Percentiles rank a stretch among this genome's conserved stretches.
These are phyloP conservation scores for Syngnathus typhle DNA, from an alignment of 2,113 vertebrate species.

Conservation along the genomic window DNA sequence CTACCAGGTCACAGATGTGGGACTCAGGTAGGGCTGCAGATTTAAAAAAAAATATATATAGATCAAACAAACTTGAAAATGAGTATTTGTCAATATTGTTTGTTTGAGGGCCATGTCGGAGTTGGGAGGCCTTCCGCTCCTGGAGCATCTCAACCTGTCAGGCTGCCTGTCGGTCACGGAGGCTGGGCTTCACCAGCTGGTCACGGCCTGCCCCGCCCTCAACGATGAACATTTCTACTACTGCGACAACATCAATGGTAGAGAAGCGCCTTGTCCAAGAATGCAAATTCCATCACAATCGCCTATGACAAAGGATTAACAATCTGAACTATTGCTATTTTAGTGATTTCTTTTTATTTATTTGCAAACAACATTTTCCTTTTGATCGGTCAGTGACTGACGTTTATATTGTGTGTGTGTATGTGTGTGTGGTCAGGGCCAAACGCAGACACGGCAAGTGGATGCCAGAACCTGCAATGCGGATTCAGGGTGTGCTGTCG, in stretches of 20 bases:
- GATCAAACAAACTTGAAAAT: too few species aligned
- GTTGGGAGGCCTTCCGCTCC: constrained; percentile 84
- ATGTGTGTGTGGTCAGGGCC: constrained; percentile 81
- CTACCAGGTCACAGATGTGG: constrained; percentile 90
- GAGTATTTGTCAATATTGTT: background rate
- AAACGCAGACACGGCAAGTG: constrained; percentile 92
- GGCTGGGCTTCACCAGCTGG: constrained; percentile 88
- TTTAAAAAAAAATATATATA: too few species aligned
- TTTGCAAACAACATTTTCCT: background rate
- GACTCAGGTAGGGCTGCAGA: constrained; percentile 79
- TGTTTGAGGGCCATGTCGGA: constrained; percentile 81
- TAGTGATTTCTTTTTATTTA: background rate
- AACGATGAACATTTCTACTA: constrained; percentile 99
- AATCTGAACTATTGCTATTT: too few species aligned
- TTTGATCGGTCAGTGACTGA: too few species aligned
- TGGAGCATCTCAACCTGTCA: constrained; percentile 95
- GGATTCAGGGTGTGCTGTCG: constrained; percentile 98
- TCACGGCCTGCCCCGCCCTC: constrained; percentile 86
- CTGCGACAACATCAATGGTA: constrained; percentile 99
- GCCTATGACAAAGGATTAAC: too few species aligned
- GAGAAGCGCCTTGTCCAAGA: too few species aligned
- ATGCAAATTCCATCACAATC: too few species aligned
- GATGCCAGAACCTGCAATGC: constrained; percentile 99
- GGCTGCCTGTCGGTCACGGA: constrained; percentile 91
- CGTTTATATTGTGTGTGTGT: background rate